Conservation (phyloP, 2,888 invertebrate genomes). For the Nemoura dubitans region DNA sequence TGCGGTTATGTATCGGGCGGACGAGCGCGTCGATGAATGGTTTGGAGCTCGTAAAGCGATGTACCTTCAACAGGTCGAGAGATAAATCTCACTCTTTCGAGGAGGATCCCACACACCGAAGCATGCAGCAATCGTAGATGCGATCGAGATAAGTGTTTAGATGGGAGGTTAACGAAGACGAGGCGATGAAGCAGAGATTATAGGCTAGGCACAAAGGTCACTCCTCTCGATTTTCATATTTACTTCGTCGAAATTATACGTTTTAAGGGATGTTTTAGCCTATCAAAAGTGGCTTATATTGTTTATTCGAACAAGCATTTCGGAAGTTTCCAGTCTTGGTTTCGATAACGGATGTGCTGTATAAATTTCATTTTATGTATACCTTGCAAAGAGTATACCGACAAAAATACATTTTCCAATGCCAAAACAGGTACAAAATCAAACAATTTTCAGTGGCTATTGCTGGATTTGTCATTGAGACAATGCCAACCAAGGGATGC, state of each 20-base stretch:
- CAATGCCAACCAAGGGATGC: too few relatives aligned
- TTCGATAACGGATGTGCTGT: too few relatives aligned
- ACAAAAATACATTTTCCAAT: too few relatives aligned
- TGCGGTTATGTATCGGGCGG: conserved; percentile 1
- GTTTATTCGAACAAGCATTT: too few relatives aligned
- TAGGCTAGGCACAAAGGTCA: background rate
- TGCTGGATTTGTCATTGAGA: too few relatives aligned
- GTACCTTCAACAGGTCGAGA: conserved; percentile 43
- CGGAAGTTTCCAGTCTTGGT: too few relatives aligned
- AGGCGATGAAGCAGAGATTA: background rate
- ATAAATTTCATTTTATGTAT: too few relatives aligned
- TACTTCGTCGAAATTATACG: background rate
- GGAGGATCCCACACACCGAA: conserved; percentile 37
- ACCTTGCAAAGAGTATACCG: too few relatives aligned
- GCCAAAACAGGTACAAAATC: too few relatives aligned
- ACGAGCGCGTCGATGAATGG: conserved; percentile 9
- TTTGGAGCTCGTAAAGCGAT: conserved; percentile 41
- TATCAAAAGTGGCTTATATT: too few relatives aligned
- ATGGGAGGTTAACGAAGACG: background rate
- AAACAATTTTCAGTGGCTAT: too few relatives aligned
- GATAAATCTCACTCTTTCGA: conserved; percentile 38
- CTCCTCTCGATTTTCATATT: background rate
- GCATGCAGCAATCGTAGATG: background rate
- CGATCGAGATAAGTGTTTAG: background rate
- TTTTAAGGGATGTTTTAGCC: background rate